Base-by-base conservation (phyloP, 30 jellyfish, hydroid and myxozoan genomes). In the Clytia hemisphaerica region DNA sequence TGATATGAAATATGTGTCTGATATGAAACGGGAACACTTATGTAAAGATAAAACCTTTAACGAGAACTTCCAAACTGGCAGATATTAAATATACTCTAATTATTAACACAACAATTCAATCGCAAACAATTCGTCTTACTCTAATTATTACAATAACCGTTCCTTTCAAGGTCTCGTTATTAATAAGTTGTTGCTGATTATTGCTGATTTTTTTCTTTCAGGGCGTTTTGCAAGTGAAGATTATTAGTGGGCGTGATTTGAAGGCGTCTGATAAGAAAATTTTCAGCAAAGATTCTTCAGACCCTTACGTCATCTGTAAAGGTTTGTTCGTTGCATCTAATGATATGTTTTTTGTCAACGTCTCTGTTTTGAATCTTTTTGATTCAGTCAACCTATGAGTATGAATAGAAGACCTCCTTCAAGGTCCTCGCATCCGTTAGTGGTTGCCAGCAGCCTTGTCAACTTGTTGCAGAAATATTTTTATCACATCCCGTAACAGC, bases 281-380 rank as follows among this genome's bases (percentile, higher is more conserved):
- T 22, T 91, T 91, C 84, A 75, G 78, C 66, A 82, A 82, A 71
- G 59, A 91, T 75, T 61, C 88, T 21, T 91, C 99, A 0, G 99
- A 91, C 35, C 99, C 99, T 0, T 91, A 75, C 37, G 95, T 71
- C 6, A 33, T 82, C 16, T 29, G 76, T 19, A 72, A 76, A 29
- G 94, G 99, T 91, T 31, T 24, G 86, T 19, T 10, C 2, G 1
- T 29, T 61, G 1, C 53, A 3, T 26, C 14, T 16, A 24, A 3
- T 32, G 6, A 31, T 32, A 29, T 16, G 67, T 16, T 53, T 24
- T 53, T 42, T 12, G 19, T 42, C 18, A 42, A 21, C 0, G 54
- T 42, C 19, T 0, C 0, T 16, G 19, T 37, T 29, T 5, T 18
- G 32, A 9, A 9, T 47, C 29, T 22, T 21, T 40, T 25, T 50